A percentile compares a stretch with the other conserved stretches of the same genome.
Evolutionary conservation across 1,140 invertebrate genomes (phyloP).

Genomic region (Sycophila sp.): DNA sequence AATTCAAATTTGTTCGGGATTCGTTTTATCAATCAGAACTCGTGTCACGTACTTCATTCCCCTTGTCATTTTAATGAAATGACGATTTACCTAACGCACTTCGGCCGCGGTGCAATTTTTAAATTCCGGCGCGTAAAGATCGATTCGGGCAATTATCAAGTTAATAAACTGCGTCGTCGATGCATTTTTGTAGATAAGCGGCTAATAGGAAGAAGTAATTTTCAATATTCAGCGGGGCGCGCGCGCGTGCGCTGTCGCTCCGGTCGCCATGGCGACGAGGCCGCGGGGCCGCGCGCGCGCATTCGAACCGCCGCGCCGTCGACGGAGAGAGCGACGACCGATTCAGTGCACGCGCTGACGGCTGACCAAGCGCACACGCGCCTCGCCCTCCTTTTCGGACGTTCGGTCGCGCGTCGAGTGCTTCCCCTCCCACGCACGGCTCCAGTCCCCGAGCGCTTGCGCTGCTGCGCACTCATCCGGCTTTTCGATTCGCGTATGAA

Average conservation of each 20-base stretch:
- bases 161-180: too few species aligned
- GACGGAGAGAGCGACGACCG: conserved; percentile 42
- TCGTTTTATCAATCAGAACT: too few species aligned
- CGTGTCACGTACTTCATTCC: too few species aligned
- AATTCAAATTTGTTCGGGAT: too few species aligned
- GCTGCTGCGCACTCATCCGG: neutral
- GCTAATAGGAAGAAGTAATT: too few species aligned
- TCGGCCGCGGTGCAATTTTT: too few species aligned
- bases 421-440: neutral
- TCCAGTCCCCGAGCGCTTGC: neutral
- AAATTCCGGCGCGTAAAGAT: too few species aligned
- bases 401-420: neutral
- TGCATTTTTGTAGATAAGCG: too few species aligned
- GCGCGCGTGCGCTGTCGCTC: conserved; percentile 26
- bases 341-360: conserved; percentile 62
- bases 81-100: too few species aligned
- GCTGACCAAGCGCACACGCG: conserved; percentile 49
- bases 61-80: too few species aligned
- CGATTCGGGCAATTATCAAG: too few species aligned
- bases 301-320: conserved; percentile 31
- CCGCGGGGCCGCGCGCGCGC: conserved; percentile 38
- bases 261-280: conserved; percentile 41
- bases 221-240: too few species aligned
- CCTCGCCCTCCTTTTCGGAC: neutral
- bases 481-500: neutral